These are phyloP conservation scores for Cordylochernes scorpioides DNA, from an alignment of 2,888 invertebrate genomes.

Conservation along the genomic window DNA sequence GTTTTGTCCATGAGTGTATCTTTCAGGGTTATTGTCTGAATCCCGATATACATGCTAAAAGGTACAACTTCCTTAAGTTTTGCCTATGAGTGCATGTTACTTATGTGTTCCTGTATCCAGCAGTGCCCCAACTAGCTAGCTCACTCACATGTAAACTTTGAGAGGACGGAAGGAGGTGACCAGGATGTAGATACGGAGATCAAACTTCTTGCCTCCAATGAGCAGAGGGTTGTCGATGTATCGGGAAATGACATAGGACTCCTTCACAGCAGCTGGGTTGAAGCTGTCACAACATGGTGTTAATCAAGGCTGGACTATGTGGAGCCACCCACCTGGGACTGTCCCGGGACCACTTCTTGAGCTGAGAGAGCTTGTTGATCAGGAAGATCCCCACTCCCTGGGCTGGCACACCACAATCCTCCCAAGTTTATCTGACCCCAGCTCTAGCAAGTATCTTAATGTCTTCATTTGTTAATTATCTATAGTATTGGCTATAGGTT, in stretches of 20 bases:
- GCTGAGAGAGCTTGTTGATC: constrained; percentile 74
- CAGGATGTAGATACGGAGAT: constrained; percentile 64
- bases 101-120: too few relatives aligned
- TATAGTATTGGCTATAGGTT: too few relatives aligned
- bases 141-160: constrained; percentile 70
- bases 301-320: background rate
- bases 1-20: too few relatives aligned
- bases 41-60: too few relatives aligned
- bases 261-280: constrained; percentile 30
- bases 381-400: constrained; percentile 71
- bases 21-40: too few relatives aligned
- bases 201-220: constrained; percentile 87
- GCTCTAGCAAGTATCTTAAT: too few relatives aligned
- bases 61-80: too few relatives aligned
- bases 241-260: constrained; percentile 84
- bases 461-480: too few relatives aligned
- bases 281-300: constrained; percentile 5
- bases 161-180: constrained; percentile 77
- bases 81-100: too few relatives aligned
- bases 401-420: constrained; percentile 28
- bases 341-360: constrained; percentile 32
- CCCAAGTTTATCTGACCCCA: too few relatives aligned
- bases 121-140: too few relatives aligned
- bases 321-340: constrained; percentile 7
- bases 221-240: constrained; percentile 81